Evolutionary conservation across 1,140 invertebrate genomes (phyloP).

Genomic region (Dinothrombium tinctorium): DNA sequence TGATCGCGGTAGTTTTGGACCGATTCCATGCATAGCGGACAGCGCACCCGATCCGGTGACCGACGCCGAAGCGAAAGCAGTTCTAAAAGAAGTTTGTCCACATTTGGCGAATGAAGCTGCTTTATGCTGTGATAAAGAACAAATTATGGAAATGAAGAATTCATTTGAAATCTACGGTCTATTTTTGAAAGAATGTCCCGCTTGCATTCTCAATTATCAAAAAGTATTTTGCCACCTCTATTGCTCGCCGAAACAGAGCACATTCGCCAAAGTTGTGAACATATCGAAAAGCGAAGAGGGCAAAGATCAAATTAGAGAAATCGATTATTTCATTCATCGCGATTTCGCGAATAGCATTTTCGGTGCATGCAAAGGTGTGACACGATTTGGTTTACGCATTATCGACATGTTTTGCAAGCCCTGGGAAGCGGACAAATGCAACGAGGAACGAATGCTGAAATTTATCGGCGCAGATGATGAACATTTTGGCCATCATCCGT

Average conservation of each 20-base stretch:
- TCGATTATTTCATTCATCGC: slow-evolving; percentile 1
- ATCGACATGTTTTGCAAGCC: slow-evolving; percentile 4
- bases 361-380: slow-evolving; percentile 1
- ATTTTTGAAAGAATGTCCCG: slow-evolving; percentile 34
- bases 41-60: neutral
- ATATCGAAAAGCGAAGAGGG: neutral
- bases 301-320: slow-evolving; percentile 1
- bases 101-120: neutral
- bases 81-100: slow-evolving; percentile 4
- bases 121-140: slow-evolving; percentile 3
- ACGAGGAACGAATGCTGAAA: neutral
- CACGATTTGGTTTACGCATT: neutral
- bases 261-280: slow-evolving; percentile 37
- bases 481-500: slow-evolving; percentile 1
- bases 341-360: neutral
- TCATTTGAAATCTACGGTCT: neutral
- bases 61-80: neutral
- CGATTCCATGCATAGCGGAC: neutral
- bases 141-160: slow-evolving; percentile 1
- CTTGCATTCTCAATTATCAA: slow-evolving; percentile 56
- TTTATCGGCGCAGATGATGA: neutral
- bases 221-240: slow-evolving; percentile 57
- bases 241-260: slow-evolving; percentile 46
- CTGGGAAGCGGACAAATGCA: slow-evolving; percentile 1
- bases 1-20: slow-evolving; percentile 1